phyloP scores from a whole-genome alignment of 2,113 vertebrate genomes.

The Promerops cafer region DNA sequence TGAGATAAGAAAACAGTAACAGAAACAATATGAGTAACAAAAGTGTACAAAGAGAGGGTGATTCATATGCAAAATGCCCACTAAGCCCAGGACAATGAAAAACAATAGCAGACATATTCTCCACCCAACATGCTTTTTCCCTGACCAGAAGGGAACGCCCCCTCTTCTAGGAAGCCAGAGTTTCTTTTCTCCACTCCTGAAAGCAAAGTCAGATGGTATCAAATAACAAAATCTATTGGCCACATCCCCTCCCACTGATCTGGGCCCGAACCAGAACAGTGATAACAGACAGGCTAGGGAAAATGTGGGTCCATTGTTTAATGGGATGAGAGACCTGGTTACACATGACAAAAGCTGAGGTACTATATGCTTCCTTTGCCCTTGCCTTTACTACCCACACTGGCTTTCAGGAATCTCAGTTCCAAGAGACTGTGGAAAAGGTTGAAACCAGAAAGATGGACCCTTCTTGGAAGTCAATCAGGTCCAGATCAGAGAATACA shows the following conservation, averaged over 20 bases:
- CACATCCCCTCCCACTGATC: neutral
- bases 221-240: neutral
- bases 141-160: accelerated
- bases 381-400: neutral
- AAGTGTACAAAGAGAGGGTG: neutral
- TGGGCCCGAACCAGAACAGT: accelerated
- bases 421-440: neutral
- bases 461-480: neutral
- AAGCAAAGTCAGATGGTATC: neutral
- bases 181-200: neutral
- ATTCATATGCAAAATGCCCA: neutral
- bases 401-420: neutral
- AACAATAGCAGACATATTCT: accelerated
- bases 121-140: accelerated
- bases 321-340: neutral
- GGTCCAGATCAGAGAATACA: neutral
- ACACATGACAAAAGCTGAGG: neutral
- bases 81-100: neutral
- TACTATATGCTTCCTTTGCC: neutral
- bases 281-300: neutral
- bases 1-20: neutral
- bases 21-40: neutral
- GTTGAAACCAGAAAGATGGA: neutral
- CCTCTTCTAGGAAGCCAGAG: neutral
- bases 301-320: neutral